phyloP scores from a whole-genome alignment of 2,797 vertebrate species.

The Benthosema pterotum region DNA sequence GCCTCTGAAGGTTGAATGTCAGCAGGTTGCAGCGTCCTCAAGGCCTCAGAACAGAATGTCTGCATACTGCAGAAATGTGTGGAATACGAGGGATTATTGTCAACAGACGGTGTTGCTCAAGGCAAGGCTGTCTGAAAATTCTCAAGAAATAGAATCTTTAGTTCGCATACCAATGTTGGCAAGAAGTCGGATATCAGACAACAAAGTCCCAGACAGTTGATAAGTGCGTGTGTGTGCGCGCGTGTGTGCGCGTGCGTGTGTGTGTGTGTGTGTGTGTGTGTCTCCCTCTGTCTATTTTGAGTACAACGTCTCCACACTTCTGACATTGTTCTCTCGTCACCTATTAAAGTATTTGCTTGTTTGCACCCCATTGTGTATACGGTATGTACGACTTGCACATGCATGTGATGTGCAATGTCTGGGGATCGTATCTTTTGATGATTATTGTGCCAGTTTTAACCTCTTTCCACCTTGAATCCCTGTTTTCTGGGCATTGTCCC shows the following conservation, averaged over 20 bases:
- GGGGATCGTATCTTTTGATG: too few relatives aligned
- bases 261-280: background rate
- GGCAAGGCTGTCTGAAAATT: constrained; percentile 1
- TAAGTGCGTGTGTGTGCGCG: background rate
- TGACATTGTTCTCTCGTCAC: constrained; percentile 23
- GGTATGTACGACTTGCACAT: too few relatives aligned
- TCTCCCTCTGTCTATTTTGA: background rate
- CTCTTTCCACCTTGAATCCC: too few relatives aligned
- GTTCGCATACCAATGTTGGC: background rate
- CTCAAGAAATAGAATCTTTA: background rate
- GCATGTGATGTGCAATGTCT: too few relatives aligned
- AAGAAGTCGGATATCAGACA: constrained; percentile 31
- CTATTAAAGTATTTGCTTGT: too few relatives aligned
- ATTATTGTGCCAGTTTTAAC: too few relatives aligned
- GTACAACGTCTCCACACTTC: constrained; percentile 1
- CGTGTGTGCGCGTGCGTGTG: background rate
- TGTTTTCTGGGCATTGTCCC: too few relatives aligned
- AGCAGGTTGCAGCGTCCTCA: constrained; percentile 20
- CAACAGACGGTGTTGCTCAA: constrained; percentile 27
- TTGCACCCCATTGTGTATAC: too few relatives aligned
- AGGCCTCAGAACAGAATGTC: constrained; percentile 36
- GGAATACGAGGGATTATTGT: constrained; percentile 44
- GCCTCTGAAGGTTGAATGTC: too few relatives aligned
- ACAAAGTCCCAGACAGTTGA: constrained; percentile 19
- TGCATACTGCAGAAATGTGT: constrained; percentile 4